Evolutionary conservation across 2,113 vertebrate species (phyloP).

Genomic region (Neopipo cinnamomea): DNA sequence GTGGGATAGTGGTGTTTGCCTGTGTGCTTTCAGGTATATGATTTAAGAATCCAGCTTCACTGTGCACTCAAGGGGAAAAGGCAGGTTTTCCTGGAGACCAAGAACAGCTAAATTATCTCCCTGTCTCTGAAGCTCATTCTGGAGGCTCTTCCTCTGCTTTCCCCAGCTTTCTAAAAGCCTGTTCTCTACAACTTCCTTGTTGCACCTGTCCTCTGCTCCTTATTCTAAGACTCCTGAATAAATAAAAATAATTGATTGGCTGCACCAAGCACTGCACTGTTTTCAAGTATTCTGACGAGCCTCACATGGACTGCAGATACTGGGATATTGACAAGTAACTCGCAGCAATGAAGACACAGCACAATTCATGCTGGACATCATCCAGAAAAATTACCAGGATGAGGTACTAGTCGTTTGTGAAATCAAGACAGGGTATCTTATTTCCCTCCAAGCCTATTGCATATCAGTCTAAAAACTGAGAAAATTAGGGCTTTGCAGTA

Average conservation of each 20-base stretch:
- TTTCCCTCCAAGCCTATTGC: neutral
- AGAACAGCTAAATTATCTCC: neutral
- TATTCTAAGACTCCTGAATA: neutral
- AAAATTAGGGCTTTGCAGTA: neutral
- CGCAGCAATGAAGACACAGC: neutral
- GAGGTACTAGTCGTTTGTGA: neutral
- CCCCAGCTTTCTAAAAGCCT: neutral
- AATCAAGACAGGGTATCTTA: neutral
- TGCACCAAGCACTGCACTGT: neutral
- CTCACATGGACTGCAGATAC: neutral
- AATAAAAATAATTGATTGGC: neutral
- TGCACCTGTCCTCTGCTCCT: neutral
- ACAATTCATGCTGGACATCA: neutral
- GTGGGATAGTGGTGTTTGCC: neutral
- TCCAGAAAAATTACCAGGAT: neutral
- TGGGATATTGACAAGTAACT: neutral
- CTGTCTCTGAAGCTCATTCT: neutral
- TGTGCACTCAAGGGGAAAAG: neutral
- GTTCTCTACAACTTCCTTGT: neutral
- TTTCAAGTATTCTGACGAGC: neutral
- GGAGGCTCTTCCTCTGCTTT: neutral
- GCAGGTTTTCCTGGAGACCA: neutral
- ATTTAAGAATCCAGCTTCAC: neutral
- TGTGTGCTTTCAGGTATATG: neutral
- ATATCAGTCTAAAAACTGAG: neutral